phyloP scores from a whole-genome alignment of 2,888 invertebrate genomes.

The Scaptomyza parva region DNA sequence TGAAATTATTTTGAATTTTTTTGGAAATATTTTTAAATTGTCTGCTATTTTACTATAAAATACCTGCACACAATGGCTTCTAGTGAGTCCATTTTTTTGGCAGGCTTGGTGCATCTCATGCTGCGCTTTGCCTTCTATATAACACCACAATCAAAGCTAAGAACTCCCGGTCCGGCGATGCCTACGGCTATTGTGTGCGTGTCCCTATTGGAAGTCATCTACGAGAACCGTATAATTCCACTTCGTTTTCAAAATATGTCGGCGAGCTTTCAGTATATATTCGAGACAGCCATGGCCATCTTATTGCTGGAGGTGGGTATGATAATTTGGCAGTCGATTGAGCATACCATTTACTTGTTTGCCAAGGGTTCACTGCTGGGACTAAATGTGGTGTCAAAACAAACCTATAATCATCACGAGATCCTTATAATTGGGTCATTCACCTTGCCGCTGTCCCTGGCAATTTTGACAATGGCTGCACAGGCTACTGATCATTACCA shows the following conservation, averaged over 20 bases:
- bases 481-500: conserved; percentile 42
- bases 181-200: conserved; percentile 35
- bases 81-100: conserved; percentile 30
- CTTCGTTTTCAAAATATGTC: conserved; percentile 11
- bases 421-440: conserved; percentile 41
- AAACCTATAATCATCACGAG: conserved; percentile 24
- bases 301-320: conserved; percentile 41
- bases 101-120: conserved; percentile 37
- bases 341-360: conserved; percentile 24
- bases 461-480: conserved; percentile 29
- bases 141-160: conserved; percentile 21
- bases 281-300: conserved; percentile 35
- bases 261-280: conserved; percentile 1
- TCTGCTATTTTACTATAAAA: conserved; percentile 5
- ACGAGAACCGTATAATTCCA: conserved; percentile 41
- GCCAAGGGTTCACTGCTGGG: conserved; percentile 24
- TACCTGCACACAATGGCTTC: conserved; percentile 30
- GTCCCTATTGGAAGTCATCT: conserved; percentile 50
- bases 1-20: neutral
- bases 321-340: conserved; percentile 49
- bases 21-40: conserved; percentile 6
- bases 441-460: conserved; percentile 54
- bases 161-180: conserved; percentile 33
- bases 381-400: conserved; percentile 8
- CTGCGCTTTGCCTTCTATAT: conserved; percentile 25